Evolutionary conservation across 2,797 vertebrate genomes (phyloP).

Genomic region (Alosa sapidissima): DNA sequence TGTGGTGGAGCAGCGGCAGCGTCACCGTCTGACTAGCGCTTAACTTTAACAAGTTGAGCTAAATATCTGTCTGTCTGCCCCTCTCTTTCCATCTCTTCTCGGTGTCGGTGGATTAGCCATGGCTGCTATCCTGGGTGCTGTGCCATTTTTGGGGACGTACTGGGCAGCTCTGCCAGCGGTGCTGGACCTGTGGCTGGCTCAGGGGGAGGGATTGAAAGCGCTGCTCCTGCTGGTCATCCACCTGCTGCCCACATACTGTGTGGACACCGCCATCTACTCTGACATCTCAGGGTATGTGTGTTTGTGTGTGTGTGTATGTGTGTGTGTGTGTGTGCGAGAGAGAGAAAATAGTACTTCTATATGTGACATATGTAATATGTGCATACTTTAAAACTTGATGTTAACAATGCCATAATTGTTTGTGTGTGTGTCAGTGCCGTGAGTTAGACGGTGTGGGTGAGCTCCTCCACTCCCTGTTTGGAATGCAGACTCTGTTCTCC

Average conservation of each 20-base stretch:
- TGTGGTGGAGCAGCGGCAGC: no score
- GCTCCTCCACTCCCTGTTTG: neutral
- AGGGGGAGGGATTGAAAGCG: conserved; percentile 91
- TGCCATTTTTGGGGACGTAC: conserved; percentile 96
- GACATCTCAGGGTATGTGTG: conserved; percentile 92
- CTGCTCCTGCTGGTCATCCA: conserved; percentile 90
- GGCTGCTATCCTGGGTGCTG: conserved; percentile 94
- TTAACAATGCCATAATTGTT: neutral
- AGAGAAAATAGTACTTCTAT: neutral
- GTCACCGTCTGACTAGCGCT: no score
- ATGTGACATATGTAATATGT: neutral
- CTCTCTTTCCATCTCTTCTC: neutral
- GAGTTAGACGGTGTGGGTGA: neutral
- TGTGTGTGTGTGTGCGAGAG: conserved; percentile 4
- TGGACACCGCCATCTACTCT: conserved; percentile 98
- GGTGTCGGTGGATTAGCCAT: conserved; percentile 75
- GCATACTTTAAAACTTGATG: neutral
- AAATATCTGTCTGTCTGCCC: neutral
- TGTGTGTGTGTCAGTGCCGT: neutral
- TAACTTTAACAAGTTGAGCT: no score
- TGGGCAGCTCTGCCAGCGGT: conserved; percentile 94
- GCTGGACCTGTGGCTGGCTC: conserved; percentile 94
- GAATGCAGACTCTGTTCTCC: neutral
- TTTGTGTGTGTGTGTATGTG: conserved; percentile 16
- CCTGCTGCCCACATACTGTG: conserved; percentile 95